phyloP scores from a whole-genome alignment of 2,113 vertebrate genomes.

The Cromileptes altivelis region DNA sequence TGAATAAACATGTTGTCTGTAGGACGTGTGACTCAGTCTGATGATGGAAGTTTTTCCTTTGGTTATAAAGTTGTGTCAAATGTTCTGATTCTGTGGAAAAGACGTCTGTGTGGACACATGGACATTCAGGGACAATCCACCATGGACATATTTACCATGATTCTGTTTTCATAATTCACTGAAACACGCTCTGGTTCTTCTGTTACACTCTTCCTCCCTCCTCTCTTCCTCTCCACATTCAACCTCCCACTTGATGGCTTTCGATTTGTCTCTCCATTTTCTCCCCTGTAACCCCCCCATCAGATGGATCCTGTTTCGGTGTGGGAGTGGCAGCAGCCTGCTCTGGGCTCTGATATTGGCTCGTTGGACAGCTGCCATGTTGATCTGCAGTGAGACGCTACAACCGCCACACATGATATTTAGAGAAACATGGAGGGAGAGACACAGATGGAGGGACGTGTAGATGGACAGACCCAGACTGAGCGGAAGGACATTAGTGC shows the following conservation, averaged over 20 bases:
- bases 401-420: not conserved
- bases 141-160: too few relatives aligned
- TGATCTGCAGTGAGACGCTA: constrained; percentile 42
- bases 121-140: too few relatives aligned
- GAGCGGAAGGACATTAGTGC: not conserved
- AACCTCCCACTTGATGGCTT: constrained; percentile 48
- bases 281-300: constrained; percentile 9
- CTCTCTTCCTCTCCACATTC: not conserved
- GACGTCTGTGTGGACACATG: too few relatives aligned
- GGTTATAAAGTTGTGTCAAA: too few relatives aligned
- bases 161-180: not conserved
- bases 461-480: not conserved
- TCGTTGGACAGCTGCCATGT: constrained; percentile 59
- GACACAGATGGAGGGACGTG: not conserved
- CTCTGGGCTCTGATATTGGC: constrained; percentile 36
- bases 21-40: too few relatives aligned
- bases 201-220: not conserved
- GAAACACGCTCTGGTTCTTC: not conserved
- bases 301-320: constrained; percentile 51
- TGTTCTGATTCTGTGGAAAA: too few relatives aligned
- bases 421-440: too few relatives aligned
- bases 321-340: not conserved
- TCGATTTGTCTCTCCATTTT: constrained; percentile 57
- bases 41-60: too few relatives aligned
- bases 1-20: too few relatives aligned